These are phyloP conservation scores for Ceratosolen fusciceps DNA, from an alignment of 1,140 invertebrate species.

Conservation along the genomic window DNA sequence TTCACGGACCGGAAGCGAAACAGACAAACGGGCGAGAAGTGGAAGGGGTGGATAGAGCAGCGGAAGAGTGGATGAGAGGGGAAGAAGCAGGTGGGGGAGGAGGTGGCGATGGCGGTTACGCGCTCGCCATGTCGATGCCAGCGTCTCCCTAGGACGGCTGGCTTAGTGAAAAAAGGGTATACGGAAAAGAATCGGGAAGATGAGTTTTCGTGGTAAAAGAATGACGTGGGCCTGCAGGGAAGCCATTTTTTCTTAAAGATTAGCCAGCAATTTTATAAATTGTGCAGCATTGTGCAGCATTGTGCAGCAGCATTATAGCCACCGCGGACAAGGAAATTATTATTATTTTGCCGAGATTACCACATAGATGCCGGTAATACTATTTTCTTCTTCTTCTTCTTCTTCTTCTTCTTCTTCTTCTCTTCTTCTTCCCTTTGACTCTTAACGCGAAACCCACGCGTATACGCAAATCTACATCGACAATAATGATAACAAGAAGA, in stretches of 20 bases:
- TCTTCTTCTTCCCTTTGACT: too few species aligned
- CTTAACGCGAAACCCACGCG: too few species aligned
- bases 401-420: too few species aligned
- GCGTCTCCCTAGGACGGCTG: neutral
- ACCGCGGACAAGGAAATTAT: slow-evolving; percentile 6
- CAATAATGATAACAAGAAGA: too few species aligned
- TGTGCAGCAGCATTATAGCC: too few species aligned
- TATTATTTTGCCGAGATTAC: neutral
- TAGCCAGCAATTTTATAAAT: slow-evolving; percentile 18
- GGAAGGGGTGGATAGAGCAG: slow-evolving; percentile 29
- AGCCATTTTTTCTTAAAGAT: slow-evolving; percentile 16
- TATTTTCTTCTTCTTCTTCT: too few species aligned
- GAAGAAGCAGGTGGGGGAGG: neutral
- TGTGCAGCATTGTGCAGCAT: neutral
- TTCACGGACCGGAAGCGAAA: slow-evolving; percentile 30
- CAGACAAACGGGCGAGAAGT: slow-evolving; percentile 37
- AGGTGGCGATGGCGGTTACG: neutral
- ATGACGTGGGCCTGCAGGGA: neutral
- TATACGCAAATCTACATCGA: too few species aligned
- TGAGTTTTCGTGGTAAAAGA: slow-evolving; percentile 16
- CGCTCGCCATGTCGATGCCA: slow-evolving; percentile 4
- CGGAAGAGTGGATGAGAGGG: slow-evolving; percentile 26
- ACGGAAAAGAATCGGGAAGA: slow-evolving; percentile 10
- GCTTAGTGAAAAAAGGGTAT: slow-evolving; percentile 15
- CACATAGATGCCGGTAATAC: neutral